phyloP scores from a whole-genome alignment of 2,888 invertebrate genomes.

The Sphecodes monilicornis region DNA sequence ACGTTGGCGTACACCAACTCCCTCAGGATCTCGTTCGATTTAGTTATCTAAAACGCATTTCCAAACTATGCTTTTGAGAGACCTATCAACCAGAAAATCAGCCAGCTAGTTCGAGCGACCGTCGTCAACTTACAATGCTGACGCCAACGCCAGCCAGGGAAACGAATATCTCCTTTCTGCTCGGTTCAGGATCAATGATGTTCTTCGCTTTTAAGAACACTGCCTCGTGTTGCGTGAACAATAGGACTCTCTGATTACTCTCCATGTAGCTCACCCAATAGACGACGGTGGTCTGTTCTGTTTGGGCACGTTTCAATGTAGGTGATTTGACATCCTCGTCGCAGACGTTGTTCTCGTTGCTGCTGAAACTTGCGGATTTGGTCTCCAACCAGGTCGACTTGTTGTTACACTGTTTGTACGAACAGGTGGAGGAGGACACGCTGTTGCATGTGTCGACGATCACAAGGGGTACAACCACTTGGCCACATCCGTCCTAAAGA shows the following conservation, averaged over 20 bases:
- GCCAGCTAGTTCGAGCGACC: too few relatives aligned
- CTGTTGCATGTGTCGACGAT: slow-evolving; percentile 72
- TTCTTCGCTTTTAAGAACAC: slow-evolving; percentile 83
- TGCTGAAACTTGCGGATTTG: slow-evolving; percentile 37
- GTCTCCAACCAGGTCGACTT: slow-evolving; percentile 55
- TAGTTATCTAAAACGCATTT: slow-evolving; percentile 68
- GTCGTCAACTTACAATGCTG: slow-evolving; percentile 84
- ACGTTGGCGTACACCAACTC: slow-evolving; percentile 90
- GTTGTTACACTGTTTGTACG: slow-evolving; percentile 37
- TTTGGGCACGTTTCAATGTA: slow-evolving; percentile 86
- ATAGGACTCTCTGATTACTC: slow-evolving; percentile 90
- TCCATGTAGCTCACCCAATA: slow-evolving; percentile 93
- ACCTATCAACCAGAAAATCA: background rate
- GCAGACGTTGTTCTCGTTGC: slow-evolving; percentile 81
- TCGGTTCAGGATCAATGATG: slow-evolving; percentile 88
- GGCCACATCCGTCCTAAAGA: slow-evolving; percentile 85
- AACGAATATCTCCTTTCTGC: slow-evolving; percentile 89
- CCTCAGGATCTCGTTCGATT: slow-evolving; percentile 80
- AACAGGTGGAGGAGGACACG: slow-evolving; percentile 7
- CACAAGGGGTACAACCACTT: slow-evolving; percentile 89
- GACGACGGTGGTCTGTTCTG: slow-evolving; percentile 89
- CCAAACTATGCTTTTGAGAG: background rate
- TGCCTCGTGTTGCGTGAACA: slow-evolving; percentile 91
- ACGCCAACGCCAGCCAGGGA: slow-evolving; percentile 90
- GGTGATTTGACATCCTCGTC: slow-evolving; percentile 65